Evolutionary conservation across 2,797 vertebrate species (phyloP).

Genomic region (Oreochromis mossambicus): DNA sequence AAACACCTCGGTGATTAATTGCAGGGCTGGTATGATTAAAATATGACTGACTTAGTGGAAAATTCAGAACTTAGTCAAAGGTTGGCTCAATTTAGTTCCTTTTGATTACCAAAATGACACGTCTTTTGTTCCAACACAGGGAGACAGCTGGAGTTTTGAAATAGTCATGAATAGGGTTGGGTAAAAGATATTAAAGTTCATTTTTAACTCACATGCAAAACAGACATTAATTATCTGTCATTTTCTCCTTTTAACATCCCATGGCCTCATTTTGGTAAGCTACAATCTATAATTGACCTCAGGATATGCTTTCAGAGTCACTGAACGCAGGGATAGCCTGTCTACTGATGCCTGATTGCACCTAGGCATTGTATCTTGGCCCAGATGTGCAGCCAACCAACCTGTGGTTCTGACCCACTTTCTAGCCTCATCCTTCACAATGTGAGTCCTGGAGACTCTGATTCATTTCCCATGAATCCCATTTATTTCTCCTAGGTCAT

Average conservation of each 20-base stretch:
- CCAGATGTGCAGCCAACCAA: conserved; percentile 58
- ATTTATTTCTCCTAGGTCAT: conserved; percentile 50
- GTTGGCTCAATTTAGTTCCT: conserved; percentile 33
- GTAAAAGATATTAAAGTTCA: not conserved
- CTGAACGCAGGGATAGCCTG: not conserved
- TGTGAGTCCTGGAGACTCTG: conserved; percentile 34
- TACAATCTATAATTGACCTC: conserved; percentile 19
- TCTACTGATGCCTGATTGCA: conserved; percentile 2
- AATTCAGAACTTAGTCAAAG: conserved; percentile 35
- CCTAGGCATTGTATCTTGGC: conserved; percentile 13
- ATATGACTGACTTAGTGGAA: conserved; percentile 52
- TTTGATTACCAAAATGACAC: conserved; percentile 36
- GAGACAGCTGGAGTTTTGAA: not conserved
- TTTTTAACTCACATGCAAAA: not conserved
- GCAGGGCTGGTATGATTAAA: conserved; percentile 55
- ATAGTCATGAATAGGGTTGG: not conserved
- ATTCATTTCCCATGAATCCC: conserved; percentile 58
- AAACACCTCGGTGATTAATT: conserved; percentile 68
- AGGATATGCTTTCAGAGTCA: not conserved
- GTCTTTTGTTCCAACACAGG: not conserved
- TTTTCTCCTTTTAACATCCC: not conserved
- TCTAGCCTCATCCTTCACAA: conserved; percentile 55
- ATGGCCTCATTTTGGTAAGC: not conserved
- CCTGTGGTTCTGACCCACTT: conserved; percentile 73
- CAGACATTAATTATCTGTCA: not conserved